Conservation (phyloP, 2,888 invertebrate genomes). For the Ophion ellenae region DNA sequence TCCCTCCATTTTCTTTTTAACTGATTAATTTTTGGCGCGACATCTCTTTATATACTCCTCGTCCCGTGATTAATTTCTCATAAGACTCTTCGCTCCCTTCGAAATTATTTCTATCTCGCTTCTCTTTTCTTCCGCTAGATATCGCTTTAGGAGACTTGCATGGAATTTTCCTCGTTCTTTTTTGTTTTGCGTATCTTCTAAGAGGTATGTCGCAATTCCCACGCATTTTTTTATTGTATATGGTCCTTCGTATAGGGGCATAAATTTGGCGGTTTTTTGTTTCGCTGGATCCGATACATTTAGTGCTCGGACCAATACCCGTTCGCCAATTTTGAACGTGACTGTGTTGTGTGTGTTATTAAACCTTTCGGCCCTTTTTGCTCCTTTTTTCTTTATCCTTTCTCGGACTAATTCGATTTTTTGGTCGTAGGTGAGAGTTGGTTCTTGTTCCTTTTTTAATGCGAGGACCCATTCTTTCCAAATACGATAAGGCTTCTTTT, state of each 20-base stretch:
- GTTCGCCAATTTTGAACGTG: neutral
- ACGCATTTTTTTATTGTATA: conserved; percentile 6
- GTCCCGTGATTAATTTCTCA: neutral
- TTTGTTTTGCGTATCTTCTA: conserved; percentile 7
- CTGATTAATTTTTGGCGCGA: too few species aligned
- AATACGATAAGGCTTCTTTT: conserved; percentile 20
- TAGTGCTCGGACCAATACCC: neutral
- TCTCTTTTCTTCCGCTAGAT: neutral
- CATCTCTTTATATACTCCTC: too few species aligned
- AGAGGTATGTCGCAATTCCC: neutral
- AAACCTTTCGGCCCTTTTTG: conserved; percentile 1
- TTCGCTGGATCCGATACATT: conserved; percentile 6
- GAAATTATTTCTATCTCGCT: neutral
- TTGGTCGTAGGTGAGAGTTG: neutral
- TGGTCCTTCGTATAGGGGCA: neutral
- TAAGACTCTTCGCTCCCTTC: neutral
- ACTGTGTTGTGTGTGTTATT: neutral
- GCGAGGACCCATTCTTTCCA: conserved; percentile 3
- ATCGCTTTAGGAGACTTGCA: neutral
- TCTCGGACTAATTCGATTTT: neutral
- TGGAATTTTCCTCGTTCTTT: conserved; percentile 41
- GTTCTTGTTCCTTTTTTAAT: neutral
- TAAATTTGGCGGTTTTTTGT: neutral
- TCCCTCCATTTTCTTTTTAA: too few species aligned
- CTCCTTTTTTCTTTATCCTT: conserved; percentile 9